phyloP scores from a whole-genome alignment of 2,113 vertebrate genomes.

The Burhinus bistriatus region DNA sequence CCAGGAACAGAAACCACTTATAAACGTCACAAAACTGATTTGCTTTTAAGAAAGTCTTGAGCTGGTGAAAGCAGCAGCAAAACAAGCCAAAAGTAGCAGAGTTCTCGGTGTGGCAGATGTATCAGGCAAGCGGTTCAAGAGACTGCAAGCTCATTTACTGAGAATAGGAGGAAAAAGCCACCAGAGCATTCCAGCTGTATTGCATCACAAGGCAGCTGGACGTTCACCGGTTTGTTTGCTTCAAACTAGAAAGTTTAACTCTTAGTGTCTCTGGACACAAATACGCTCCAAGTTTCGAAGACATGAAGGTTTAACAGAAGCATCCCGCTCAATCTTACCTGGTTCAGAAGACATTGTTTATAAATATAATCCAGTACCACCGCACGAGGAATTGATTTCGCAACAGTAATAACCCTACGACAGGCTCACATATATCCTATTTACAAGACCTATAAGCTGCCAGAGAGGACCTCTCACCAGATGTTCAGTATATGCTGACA shows the following conservation, averaged over 20 bases:
- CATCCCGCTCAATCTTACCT: conserved; percentile 27
- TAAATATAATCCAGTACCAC: neutral
- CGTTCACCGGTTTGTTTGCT: neutral
- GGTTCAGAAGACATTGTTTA: conserved; percentile 47
- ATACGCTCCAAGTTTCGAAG: neutral
- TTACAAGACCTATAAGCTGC: neutral
- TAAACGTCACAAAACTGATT: neutral
- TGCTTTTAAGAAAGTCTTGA: neutral
- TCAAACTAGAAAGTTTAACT: neutral
- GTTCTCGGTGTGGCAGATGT: neutral
- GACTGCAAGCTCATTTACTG: neutral
- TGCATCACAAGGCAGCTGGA: conserved; percentile 54
- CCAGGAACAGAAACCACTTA: neutral
- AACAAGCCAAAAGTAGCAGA: neutral
- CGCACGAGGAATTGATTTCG: neutral
- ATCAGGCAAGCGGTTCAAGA: neutral
- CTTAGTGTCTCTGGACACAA: neutral
- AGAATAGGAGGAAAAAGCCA: neutral
- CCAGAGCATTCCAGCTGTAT: conserved; percentile 37
- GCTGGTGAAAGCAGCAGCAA: neutral
- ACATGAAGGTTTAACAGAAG: neutral
- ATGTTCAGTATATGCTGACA: neutral
- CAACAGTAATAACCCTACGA: neutral
- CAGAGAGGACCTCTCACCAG: neutral
- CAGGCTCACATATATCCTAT: neutral